phyloP scores from a whole-genome alignment of 2,888 invertebrate species.

The Drosophila maculinotata region DNA sequence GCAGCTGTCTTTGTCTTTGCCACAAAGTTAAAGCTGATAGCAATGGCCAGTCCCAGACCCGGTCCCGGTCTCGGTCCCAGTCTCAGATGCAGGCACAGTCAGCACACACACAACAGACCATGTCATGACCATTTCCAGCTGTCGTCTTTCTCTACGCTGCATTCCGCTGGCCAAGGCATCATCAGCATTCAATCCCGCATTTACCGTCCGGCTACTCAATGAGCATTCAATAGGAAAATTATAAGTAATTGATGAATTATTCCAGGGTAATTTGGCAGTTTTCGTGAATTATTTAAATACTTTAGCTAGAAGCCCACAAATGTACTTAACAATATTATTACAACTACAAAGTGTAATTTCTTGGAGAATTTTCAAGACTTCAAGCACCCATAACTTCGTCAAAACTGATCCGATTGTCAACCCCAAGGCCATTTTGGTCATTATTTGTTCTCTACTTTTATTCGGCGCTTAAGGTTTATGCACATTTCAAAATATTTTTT shows the following conservation, averaged over 20 bases:
- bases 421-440: too few relatives aligned
- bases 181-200: slow-evolving; percentile 14
- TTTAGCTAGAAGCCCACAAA: too few relatives aligned
- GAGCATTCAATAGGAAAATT: background rate
- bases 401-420: too few relatives aligned
- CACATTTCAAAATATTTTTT: too few relatives aligned
- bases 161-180: slow-evolving; percentile 38
- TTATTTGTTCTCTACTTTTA: too few relatives aligned
- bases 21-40: slow-evolving; percentile 17
- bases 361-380: too few relatives aligned
- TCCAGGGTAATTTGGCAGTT: background rate
- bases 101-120: slow-evolving; percentile 26
- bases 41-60: slow-evolving; percentile 16
- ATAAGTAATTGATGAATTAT: background rate
- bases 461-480: too few relatives aligned
- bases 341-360: too few relatives aligned
- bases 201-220: slow-evolving; percentile 15
- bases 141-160: slow-evolving; percentile 30
- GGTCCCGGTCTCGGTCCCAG: slow-evolving; percentile 6
- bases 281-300: too few relatives aligned
- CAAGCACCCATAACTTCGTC: too few relatives aligned
- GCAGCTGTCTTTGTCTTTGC: slow-evolving; percentile 32
- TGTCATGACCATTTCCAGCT: slow-evolving; percentile 47
- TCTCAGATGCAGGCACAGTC: slow-evolving; percentile 6
- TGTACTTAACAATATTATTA: too few relatives aligned